Base-by-base conservation (phyloP, 2,113 vertebrate species). In the Myotis lucifugus region DNA sequence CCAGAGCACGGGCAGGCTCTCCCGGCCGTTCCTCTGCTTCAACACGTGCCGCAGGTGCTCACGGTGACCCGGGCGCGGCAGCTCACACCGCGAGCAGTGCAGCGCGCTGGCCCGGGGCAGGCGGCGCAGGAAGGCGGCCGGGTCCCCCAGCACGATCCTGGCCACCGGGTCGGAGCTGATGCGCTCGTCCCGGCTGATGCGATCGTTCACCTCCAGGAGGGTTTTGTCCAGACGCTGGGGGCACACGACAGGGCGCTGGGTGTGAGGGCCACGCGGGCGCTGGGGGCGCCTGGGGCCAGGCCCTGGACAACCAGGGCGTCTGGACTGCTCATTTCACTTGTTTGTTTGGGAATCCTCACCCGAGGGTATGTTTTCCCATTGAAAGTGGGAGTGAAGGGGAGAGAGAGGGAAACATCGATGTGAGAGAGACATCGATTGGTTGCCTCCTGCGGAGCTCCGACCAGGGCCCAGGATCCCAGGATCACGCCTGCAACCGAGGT, bases 21-120 rank as follows among this genome's bases (percentile, higher is more conserved):
- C 99, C 82, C 96, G 98, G 85, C 98, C 99, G 6, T 98, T 97
- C 74, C 98, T 98, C 67, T 99, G 99, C 98, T 99, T 99, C 56
- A 99, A 97, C 0, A 99, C 84, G 14, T 99, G 99, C 6, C 97
- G 95, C 89, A 99, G 98, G 93, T 98, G 98, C 91, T 98, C 50
- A 99, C 95, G 0, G 99, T 99, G 34, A 99, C 96, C 70, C 98
- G 98, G 96, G 98, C 98, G 37, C 98, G 98, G 98, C 99, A 99
- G 98, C 97, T 99, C 99, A 99, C 95, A 99, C 98, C 6, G 98
- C 10, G 99, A 99, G 56, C 98, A 95, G 59, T 99, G 99, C 13
- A 99, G 96, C 59, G 96, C 88, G 59, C 98, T 98, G 64, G 94
- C 76, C 91, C 10, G 66, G 2, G 99, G 99, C 95, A 99, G 97